Percentiles rank a stretch among this genome's conserved stretches.
phyloP scores from a whole-genome alignment of 1,140 invertebrate genomes.

The Drosophila micromelanica region DNA sequence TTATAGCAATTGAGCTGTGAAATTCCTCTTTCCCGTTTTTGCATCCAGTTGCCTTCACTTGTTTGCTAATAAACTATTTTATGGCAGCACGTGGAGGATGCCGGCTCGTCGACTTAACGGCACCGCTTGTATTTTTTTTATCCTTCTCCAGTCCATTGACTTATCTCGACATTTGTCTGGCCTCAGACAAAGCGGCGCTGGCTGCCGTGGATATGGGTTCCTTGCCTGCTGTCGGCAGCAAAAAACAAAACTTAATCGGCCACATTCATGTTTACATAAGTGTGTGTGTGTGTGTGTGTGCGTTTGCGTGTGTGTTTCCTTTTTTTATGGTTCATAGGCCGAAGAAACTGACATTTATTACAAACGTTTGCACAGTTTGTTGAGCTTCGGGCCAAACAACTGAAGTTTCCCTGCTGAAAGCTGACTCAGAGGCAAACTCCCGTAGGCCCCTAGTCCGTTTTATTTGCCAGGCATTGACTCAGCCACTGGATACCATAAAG shows the following conservation, averaged over 20 bases:
- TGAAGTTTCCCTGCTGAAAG: slow-evolving; percentile 9
- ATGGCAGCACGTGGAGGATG: slow-evolving; percentile 62
- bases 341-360: slow-evolving; percentile 57
- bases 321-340: slow-evolving; percentile 38
- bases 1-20: neutral
- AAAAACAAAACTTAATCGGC: slow-evolving; percentile 35
- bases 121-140: slow-evolving; percentile 13
- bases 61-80: slow-evolving; percentile 77
- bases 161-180: slow-evolving; percentile 34
- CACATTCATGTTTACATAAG: slow-evolving; percentile 7
- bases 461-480: slow-evolving; percentile 34
- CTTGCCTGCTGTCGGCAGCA: neutral
- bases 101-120: slow-evolving; percentile 33
- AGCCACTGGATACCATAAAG: slow-evolving; percentile 53
- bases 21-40: neutral
- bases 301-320: slow-evolving; percentile 37
- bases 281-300: slow-evolving; percentile 14
- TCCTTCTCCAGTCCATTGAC: slow-evolving; percentile 48
- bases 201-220: neutral
- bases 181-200: slow-evolving; percentile 65
- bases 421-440: neutral
- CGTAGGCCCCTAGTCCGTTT: neutral
- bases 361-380: slow-evolving; percentile 50
- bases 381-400: slow-evolving; percentile 57
- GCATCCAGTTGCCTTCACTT: neutral